phyloP scores from a whole-genome alignment of 2,797 vertebrate genomes.

The Enteromius treurensis region DNA sequence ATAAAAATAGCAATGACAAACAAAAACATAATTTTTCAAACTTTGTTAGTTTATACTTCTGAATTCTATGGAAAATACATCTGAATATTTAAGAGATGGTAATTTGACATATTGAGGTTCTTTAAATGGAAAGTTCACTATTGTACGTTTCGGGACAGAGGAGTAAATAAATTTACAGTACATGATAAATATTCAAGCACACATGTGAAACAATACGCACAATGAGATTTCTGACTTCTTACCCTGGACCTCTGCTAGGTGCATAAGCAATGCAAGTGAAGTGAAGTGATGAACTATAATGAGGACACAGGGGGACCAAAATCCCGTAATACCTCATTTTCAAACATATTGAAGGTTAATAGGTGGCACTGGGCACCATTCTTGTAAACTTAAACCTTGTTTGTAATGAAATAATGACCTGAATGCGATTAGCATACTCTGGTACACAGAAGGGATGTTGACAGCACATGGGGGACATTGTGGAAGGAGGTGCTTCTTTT shows the following conservation, averaged over 20 bases:
- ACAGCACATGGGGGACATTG: conserved; percentile 33
- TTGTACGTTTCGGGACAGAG: neutral
- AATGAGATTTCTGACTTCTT: neutral
- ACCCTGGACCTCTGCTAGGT: neutral
- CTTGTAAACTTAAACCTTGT: conserved; percentile 36
- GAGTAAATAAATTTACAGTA: neutral
- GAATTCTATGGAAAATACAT: neutral
- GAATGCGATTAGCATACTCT: conserved; percentile 45
- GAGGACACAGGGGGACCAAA: conserved; percentile 43
- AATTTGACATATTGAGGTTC: neutral
- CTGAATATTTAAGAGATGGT: neutral
- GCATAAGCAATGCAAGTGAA: conserved; percentile 14
- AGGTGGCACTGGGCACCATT: conserved; percentile 45
- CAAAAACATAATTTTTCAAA: neutral
- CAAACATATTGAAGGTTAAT: conserved; percentile 51
- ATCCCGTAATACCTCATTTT: conserved; percentile 40
- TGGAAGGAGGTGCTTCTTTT: conserved; percentile 33
- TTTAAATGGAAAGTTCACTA: neutral
- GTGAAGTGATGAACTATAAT: conserved; percentile 37
- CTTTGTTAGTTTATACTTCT: neutral
- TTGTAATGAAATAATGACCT: conserved; percentile 49
- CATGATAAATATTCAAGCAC: neutral
- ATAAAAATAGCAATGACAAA: neutral
- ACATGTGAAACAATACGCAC: neutral
- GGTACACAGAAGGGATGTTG: conserved; percentile 19